These are phyloP conservation scores for Acrossocheilus wenchowensis DNA, from an alignment of 2,797 vertebrate species.

Conservation along the genomic window DNA sequence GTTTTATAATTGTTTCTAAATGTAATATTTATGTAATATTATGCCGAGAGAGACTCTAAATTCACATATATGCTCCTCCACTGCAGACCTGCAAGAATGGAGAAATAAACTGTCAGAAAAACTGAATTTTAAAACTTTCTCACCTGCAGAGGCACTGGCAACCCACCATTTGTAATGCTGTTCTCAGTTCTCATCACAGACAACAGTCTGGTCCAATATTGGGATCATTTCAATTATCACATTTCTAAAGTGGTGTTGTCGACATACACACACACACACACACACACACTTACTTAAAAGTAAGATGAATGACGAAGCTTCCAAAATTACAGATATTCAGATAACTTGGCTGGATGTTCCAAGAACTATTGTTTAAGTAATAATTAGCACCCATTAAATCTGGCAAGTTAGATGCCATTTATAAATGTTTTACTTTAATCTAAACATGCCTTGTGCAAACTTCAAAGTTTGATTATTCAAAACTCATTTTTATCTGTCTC, in stretches of 20 bases:
- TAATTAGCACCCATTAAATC: conserved; percentile 45
- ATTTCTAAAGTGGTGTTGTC: background rate
- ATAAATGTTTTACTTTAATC: conserved; percentile 23
- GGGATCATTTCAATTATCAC: conserved; percentile 46
- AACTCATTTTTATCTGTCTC: background rate
- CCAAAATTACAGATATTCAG: background rate
- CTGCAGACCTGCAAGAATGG: background rate
- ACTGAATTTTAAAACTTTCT: background rate
- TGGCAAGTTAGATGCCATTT: background rate
- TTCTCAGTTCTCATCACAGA: background rate
- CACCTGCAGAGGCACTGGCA: background rate
- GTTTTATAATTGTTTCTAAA: background rate
- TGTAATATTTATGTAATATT: background rate
- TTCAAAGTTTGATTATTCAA: background rate
- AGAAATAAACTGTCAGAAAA: background rate
- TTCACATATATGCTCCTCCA: background rate
- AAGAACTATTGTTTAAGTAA: background rate
- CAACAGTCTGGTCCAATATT: conserved; percentile 29
- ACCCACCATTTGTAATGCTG: background rate
- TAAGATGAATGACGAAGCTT: background rate
- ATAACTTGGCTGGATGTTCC: conserved; percentile 16
- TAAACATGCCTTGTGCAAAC: background rate
- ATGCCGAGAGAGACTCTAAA: background rate
- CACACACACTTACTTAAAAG: background rate
- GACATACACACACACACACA: background rate